phyloP scores from a whole-genome alignment of 2,113 vertebrate species.

The Chamaea fasciata region DNA sequence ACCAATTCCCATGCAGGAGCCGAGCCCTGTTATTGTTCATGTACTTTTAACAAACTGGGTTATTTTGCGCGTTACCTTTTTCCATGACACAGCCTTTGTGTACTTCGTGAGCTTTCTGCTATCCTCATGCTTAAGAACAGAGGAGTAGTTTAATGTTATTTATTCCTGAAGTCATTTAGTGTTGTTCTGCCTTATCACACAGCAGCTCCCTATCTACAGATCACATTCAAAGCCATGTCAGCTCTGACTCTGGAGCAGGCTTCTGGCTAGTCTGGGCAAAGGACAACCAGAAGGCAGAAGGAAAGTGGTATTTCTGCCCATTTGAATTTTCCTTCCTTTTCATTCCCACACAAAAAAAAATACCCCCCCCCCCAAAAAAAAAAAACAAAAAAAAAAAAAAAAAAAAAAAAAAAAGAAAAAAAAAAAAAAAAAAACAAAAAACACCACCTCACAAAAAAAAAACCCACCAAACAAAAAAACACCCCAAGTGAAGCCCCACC shows the following conservation, averaged over 20 bases:
- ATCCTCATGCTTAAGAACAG: not conserved
- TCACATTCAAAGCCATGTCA: not conserved
- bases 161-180: not conserved
- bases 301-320: not conserved
- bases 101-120: not conserved
- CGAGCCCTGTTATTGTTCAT: not conserved
- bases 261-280: not conserved
- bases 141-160: not conserved
- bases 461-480: too few relatives aligned
- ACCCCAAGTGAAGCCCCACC: not conserved
- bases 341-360: not conserved
- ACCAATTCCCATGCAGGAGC: not conserved
- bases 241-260: not conserved
- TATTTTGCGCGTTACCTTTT: not conserved
- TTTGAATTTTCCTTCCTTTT: not conserved
- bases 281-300: not conserved
- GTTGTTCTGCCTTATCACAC: not conserved
- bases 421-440: too few relatives aligned
- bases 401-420: too few relatives aligned
- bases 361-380: too few relatives aligned
- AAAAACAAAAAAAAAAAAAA: too few relatives aligned
- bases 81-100: not conserved
- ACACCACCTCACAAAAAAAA: too few relatives aligned
- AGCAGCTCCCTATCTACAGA: not conserved
- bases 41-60: not conserved